Evolutionary conservation across 2,113 vertebrate species (phyloP), one percentile per base, ranked within the genome.

Genomic region (Chiloscyllium plagiosum): DNA sequence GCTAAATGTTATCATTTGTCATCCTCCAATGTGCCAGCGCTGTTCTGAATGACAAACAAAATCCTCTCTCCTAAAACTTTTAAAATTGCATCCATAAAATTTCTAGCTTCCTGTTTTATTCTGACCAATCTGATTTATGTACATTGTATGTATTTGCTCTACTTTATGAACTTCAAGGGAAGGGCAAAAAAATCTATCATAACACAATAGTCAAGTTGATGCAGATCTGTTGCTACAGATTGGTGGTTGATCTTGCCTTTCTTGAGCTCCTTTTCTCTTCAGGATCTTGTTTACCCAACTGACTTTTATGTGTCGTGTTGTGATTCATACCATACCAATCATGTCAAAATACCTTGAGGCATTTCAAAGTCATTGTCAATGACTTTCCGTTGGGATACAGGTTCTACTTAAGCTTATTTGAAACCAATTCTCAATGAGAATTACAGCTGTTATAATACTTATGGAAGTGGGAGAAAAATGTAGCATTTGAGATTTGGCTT

Each of bases 381-480:
- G 15, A 93, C 89, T 22, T 93, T 66, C 66, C 37, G 37, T 66
- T 93, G 61, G 22, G 19, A 37, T 5, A 65, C 5, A 37, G 89
- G 29, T 19, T 92, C 61, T 66, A 66, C 61, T 92, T 66, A 65
- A 92, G 61, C 33, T 37, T 20, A 20, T 66, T 6, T 93, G 52
- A 90, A 90, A 56, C 12, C 87, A 65, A 13, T 90, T 90, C 87
- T 29, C 87, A 90, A 61, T 61, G 56, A 19, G 65, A 93, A 68
- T 93, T 61, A 93, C 17, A 42, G 89, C 6, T n/a, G 66, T 66
- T 93, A 93, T 93, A 93, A 68, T 68, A 93, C 37, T 37, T 37
- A 68, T 66, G n/a, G 89, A 93, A 93, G 89, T 93, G 89, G 89
- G 8, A 42, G 33, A 93, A 66, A 93, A 90, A 66, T 93, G 61